phyloP scores from a whole-genome alignment of 2,113 vertebrate species.

The Corythaixoides concolor region DNA sequence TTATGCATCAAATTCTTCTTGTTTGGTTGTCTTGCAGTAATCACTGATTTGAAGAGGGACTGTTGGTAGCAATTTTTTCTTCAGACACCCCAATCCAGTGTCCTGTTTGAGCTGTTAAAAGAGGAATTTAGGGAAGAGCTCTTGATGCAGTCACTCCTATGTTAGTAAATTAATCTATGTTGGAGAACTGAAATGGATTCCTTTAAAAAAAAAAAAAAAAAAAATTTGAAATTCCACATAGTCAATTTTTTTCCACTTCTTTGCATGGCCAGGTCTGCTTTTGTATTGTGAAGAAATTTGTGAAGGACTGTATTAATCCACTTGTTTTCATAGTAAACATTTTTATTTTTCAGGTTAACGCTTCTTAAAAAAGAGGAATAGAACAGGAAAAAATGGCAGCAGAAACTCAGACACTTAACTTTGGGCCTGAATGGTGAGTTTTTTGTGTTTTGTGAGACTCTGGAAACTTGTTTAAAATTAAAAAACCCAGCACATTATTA shows the following conservation, averaged over 20 bases:
- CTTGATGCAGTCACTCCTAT: not conserved
- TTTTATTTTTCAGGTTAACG: slow-evolving; percentile 77
- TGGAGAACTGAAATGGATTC: not conserved
- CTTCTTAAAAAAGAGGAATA: slow-evolving; percentile 74
- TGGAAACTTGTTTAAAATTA: not conserved
- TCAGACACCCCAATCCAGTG: not conserved
- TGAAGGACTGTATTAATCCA: not conserved
- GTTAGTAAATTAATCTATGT: not conserved
- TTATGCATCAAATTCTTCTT: not conserved
- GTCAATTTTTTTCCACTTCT: not conserved
- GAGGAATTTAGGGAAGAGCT: not conserved
- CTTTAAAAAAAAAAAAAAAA: not conserved
- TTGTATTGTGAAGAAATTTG: not conserved
- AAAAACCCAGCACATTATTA: rapidly evolving
- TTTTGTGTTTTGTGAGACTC: not conserved
- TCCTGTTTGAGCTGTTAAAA: not conserved
- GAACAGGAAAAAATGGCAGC: slow-evolving; percentile 85
- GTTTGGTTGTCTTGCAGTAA: not conserved
- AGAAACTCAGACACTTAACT: slow-evolving; percentile 99
- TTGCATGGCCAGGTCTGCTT: not conserved
- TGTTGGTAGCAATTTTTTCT: slow-evolving; percentile 1
- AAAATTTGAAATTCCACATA: not conserved
- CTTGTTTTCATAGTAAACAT: not conserved
- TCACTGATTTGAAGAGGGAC: not conserved
- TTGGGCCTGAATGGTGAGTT: slow-evolving; percentile 98